phyloP scores from a whole-genome alignment of 2,113 vertebrate genomes.

The Shinisaurus crocodilurus region DNA sequence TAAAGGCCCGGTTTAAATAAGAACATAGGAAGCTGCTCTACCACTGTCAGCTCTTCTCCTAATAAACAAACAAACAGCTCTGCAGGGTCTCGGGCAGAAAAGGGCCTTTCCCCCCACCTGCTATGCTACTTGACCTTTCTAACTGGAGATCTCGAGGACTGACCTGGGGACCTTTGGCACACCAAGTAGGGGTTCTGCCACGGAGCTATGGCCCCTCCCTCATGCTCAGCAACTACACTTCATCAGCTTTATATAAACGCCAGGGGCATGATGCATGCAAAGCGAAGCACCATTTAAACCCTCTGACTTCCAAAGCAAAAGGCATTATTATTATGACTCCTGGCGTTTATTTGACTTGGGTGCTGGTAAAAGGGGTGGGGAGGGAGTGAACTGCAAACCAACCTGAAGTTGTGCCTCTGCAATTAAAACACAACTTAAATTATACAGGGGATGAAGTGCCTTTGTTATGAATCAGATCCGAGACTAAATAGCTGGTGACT shows the following conservation, averaged over 20 bases:
- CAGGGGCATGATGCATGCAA: background rate
- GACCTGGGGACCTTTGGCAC: background rate
- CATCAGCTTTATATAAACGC: background rate
- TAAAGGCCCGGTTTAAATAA: too few relatives aligned
- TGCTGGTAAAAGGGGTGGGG: background rate
- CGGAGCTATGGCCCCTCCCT: background rate
- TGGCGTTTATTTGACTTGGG: background rate
- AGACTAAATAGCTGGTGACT: background rate
- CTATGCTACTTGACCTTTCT: too few relatives aligned
- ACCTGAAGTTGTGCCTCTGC: background rate
- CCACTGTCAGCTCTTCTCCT: too few relatives aligned
- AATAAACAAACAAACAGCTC: too few relatives aligned
- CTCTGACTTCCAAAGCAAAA: too few relatives aligned
- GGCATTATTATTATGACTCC: background rate
- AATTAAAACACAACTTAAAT: background rate
- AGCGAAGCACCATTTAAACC: background rate
- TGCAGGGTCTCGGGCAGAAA: too few relatives aligned
- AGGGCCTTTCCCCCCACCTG: too few relatives aligned
- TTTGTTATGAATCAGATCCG: background rate
- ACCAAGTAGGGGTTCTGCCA: background rate
- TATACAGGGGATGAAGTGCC: background rate
- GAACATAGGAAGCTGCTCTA: too few relatives aligned
- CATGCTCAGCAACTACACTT: too few relatives aligned
- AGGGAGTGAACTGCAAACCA: background rate
- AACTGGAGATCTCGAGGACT: too few relatives aligned